Evolutionary conservation across 2,888 invertebrate species (phyloP).

Genomic region (Agrotis segetum): DNA sequence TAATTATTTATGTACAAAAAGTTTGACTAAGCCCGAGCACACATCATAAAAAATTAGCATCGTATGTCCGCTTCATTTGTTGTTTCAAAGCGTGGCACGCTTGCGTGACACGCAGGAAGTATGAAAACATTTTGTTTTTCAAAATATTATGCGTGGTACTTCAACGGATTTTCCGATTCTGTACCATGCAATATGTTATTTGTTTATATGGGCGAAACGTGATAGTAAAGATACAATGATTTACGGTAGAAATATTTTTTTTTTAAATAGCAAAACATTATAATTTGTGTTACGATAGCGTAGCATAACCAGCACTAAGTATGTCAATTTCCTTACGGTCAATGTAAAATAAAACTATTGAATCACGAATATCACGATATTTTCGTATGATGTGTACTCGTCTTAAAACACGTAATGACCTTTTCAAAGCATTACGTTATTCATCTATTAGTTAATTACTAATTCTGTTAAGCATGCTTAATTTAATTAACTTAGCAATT

Average conservation of each 20-base stretch:
- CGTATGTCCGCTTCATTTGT: not conserved
- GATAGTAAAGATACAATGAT: not conserved
- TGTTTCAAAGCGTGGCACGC: not conserved
- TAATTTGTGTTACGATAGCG: no score
- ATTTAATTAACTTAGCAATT: constrained; percentile 51
- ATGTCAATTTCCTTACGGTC: no score
- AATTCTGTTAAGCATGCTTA: constrained; percentile 40
- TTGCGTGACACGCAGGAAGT: not conserved
- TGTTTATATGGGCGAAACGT: constrained; percentile 7
- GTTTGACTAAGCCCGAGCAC: constrained; percentile 7
- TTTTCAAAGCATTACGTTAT: constrained; percentile 31
- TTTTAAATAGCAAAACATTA: not conserved
- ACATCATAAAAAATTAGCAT: constrained; percentile 29
- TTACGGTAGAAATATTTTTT: no score
- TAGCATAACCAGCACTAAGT: no score
- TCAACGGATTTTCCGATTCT: not conserved
- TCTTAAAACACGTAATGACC: constrained; percentile 19
- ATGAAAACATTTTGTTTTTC: not conserved
- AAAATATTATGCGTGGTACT: not conserved
- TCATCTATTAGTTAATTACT: constrained; percentile 18
- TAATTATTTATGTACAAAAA: constrained; percentile 14
- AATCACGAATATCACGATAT: not conserved
- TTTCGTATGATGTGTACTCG: constrained; percentile 18
- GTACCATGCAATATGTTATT: not conserved
- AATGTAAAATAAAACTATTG: not conserved